Base-by-base conservation (phyloP, 1,140 invertebrate genomes). In the Cyclina sinensis region DNA sequence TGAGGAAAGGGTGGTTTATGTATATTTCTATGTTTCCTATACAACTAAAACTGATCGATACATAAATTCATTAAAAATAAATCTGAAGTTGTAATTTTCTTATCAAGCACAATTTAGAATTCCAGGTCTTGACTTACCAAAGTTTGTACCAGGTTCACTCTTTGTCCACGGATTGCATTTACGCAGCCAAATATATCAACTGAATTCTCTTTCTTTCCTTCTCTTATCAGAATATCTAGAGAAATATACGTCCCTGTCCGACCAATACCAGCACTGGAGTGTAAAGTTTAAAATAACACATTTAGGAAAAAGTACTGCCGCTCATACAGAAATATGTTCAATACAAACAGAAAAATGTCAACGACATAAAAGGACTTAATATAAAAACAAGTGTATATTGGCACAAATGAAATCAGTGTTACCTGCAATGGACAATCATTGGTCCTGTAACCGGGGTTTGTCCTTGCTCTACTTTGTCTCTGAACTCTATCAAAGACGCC, bases 391-490 rank as follows among this genome's bases (percentile, higher is more conserved):
- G 43, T 43, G 43, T 43, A 14, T 43, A 43, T 43, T 43, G 43
- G 4, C 43, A 43, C 5, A 7, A 7, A 14, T 14, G 14, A 7
- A 59, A 65, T 11, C 4, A 3, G 39, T 32, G 12, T 21, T 51
- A 78, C 74, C 74, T 78, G 74, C 74, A 78, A 51, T 78, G 74
- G 24, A 78, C 74, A 30, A 78, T 30, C 4, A 78, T 32, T 48
- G 74, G 74, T 24, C 43, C 39, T n/a, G 32, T 54, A 1, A 32
- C 14, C 4, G 14, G n/a, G 16, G 43, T 27, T 51, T 78, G 12
- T 24, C 5, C 32, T 5, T 32, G 4, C 14, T 78, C 48, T 4
- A 78, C 74, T 35, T 51, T 78, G 30, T 78, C 43, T 54, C 74
- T 78, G 43, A 78, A 54, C 27, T 78, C 43, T 32, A 78, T 32